Base-by-base conservation (phyloP, 2,888 invertebrate species). In the Campoplex nolae region DNA sequence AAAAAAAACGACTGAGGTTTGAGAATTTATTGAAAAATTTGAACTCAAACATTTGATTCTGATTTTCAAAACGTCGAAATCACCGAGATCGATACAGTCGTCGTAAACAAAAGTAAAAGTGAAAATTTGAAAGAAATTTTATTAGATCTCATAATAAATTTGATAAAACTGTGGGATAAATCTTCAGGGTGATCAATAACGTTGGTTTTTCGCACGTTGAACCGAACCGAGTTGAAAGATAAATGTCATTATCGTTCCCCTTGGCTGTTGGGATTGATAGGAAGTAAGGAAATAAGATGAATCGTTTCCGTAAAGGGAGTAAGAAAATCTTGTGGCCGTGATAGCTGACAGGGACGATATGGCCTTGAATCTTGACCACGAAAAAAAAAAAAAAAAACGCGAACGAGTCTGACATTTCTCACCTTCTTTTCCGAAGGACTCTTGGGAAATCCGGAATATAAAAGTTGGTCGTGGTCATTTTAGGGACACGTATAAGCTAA, bases 281-380 rank as follows among this genome's bases (percentile, higher is more conserved):
- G 74, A 35, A 56, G 48, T n/a, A n/a, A 18, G 18, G 11, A 23
- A 28, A 48, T 28, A 48, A 76, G 32, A 76, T n/a, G 16, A 23
- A 62, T 58, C 42, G 73, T 9, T 42, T 62, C 4, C 0, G 2
- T 3, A 32, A 8, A 9, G 67, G 11, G 38, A 35, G 62, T 28
- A 32, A 32, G 54, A 8, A 18, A 82, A 77, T 77, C 58, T 56
- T 56, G 18, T 45, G 75, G 23, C 18, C 23, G 23, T 0, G 32
- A 54, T 56, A 16, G 51, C 51, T 80, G 67, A 65, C 68, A 8
- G 28, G 38, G n/a, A 18, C 32, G 67, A 54, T 65, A 70, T 51
- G 42, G 6, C 78, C 83, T 86, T 80, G 83, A 84, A 65, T 76
- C 42, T 84, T 84, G 81, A 74, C 83, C 86, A 77, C 77, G 80